These are phyloP conservation scores for Drosophila mayri DNA, from an alignment of 1,140 invertebrate genomes.

Conservation along the genomic window DNA sequence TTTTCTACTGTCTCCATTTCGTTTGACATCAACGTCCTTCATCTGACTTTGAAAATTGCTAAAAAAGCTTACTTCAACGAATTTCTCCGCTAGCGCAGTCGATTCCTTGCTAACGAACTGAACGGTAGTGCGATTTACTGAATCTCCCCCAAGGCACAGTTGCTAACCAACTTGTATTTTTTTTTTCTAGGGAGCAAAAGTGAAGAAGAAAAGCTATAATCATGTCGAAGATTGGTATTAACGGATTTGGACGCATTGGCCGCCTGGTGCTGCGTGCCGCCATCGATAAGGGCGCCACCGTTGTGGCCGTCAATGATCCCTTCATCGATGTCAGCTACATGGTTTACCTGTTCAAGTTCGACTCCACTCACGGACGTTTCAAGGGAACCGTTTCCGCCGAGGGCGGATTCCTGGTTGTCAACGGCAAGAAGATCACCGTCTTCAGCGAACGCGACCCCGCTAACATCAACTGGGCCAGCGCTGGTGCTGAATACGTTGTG, in stretches of 20 bases:
- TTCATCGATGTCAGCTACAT: conserved; percentile 98
- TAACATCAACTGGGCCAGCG: conserved; percentile 95
- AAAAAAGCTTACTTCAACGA: conserved; percentile 40
- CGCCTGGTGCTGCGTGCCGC: conserved; percentile 96
- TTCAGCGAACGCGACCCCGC: conserved; percentile 95
- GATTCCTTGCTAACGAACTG: conserved; percentile 75
- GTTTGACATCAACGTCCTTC: conserved; percentile 72
- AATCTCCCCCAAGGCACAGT: not conserved
- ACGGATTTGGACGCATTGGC: conserved; percentile 98
- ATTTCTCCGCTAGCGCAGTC: conserved; percentile 59
- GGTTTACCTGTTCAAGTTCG: conserved; percentile 99
- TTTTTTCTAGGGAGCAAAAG: conserved; percentile 54
- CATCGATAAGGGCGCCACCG: conserved; percentile 91
- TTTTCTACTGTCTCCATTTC: conserved; percentile 10
- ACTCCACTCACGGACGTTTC: conserved; percentile 96
- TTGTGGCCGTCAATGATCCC: conserved; percentile 96
- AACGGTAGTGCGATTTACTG: conserved; percentile 46
- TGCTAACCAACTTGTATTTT: conserved; percentile 22
- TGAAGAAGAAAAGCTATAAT: conserved; percentile 34
- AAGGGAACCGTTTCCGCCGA: conserved; percentile 94
- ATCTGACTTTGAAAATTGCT: conserved; percentile 71
- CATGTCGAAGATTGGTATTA: conserved; percentile 92
- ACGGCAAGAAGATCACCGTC: conserved; percentile 95
- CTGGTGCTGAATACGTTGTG: conserved; percentile 97
- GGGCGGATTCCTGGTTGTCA: conserved; percentile 93